Evolutionary conservation across 1,140 invertebrate genomes (phyloP).

Genomic region (Anadara kagoshimensis): DNA sequence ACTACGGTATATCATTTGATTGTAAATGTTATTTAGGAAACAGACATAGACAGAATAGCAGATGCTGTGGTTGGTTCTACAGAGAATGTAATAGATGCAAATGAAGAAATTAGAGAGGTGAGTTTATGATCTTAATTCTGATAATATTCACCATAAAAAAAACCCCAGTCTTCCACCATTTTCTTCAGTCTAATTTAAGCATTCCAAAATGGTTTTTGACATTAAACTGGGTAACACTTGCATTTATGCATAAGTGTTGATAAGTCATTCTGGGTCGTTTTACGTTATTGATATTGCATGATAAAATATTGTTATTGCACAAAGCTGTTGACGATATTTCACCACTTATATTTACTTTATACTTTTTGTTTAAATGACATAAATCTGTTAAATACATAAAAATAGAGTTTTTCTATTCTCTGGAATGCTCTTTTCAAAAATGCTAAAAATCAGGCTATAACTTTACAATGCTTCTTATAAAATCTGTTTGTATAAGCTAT

Average conservation of each 20-base stretch:
- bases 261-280: not conserved
- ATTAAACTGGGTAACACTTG: not conserved
- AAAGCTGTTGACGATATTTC: too few species aligned
- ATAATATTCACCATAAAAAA: not conserved
- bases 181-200: not conserved
- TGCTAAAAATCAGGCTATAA: too few species aligned
- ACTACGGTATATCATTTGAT: not conserved
- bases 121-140: constrained; percentile 2
- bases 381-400: too few species aligned
- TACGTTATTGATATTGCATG: not conserved
- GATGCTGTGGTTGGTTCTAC: constrained; percentile 91
- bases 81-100: constrained; percentile 96
- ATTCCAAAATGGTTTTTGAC: not conserved
- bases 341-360: too few species aligned
- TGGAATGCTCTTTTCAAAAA: too few species aligned
- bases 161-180: not conserved
- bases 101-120: constrained; percentile 90
- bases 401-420: too few species aligned
- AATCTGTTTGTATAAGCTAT: too few species aligned
- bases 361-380: too few species aligned
- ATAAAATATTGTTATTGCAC: not conserved
- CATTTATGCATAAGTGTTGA: not conserved
- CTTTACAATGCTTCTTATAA: too few species aligned
- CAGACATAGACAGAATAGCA: constrained; percentile 91
- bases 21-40: constrained; percentile 78